These are phyloP conservation scores for Thamnaconus septentrionalis DNA, from an alignment of 2,113 vertebrate species.

Conservation along the genomic window DNA sequence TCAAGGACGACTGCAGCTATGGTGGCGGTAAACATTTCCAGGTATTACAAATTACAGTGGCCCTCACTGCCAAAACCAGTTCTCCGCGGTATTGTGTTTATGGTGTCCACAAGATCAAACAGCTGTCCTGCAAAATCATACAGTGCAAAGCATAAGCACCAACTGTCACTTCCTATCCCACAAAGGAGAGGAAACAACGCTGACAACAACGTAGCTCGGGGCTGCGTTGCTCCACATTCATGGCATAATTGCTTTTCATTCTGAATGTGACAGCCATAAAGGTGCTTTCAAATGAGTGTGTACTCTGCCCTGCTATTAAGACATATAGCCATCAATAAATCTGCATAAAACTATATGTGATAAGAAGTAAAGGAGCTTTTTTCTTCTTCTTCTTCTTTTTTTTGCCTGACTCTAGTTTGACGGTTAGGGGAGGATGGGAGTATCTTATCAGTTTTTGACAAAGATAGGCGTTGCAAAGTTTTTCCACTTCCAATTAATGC, in stretches of 20 bases:
- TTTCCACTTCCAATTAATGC: constrained; percentile 15
- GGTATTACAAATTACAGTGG: constrained; percentile 34
- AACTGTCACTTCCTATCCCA: constrained; percentile 40
- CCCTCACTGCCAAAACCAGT: constrained; percentile 49
- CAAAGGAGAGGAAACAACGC: constrained; percentile 31
- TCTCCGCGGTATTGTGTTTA: constrained; percentile 38
- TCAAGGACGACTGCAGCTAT: constrained; percentile 17
- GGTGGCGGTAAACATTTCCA: constrained; percentile 29
- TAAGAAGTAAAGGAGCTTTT: neutral
- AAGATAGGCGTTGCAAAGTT: too few species aligned
- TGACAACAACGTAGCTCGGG: constrained; percentile 22
- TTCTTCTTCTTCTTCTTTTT: neutral
- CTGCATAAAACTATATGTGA: neutral
- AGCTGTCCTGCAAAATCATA: constrained; percentile 22
- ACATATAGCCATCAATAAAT: neutral
- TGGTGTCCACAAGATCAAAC: constrained; percentile 58
- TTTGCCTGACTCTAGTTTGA: neutral
- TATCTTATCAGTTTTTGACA: constrained; percentile 10
- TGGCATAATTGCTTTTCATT: constrained; percentile 13
- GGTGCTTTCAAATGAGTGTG: constrained; percentile 20
- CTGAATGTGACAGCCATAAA: neutral
- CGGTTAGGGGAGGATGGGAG: too few species aligned
- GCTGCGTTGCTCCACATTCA: constrained; percentile 4
- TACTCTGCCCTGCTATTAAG: constrained; percentile 14
- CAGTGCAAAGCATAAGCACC: constrained; percentile 41